A percentile compares a stretch with the other conserved stretches of the same genome.
These are phyloP conservation scores for Mormyrus lacerda DNA, from an alignment of 2,113 vertebrate species.

Conservation along the genomic window DNA sequence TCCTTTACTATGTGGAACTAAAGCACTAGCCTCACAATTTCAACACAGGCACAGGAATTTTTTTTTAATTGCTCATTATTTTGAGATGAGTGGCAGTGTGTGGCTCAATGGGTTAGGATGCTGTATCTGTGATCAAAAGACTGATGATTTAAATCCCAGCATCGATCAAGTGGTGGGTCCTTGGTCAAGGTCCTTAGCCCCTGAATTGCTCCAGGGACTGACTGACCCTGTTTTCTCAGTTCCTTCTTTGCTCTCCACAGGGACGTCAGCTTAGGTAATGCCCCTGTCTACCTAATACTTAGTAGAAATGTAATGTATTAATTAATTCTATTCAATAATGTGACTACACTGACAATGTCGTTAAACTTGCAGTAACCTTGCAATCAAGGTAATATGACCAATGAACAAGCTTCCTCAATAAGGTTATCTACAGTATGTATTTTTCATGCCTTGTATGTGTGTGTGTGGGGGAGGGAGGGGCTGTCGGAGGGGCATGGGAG, in stretches of 20 bases:
- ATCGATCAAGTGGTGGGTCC: neutral
- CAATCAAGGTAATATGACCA: neutral
- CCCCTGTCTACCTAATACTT: neutral
- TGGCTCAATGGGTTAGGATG: neutral
- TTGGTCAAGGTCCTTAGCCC: neutral
- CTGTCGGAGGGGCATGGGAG: neutral
- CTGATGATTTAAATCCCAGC: neutral
- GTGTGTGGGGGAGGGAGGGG: too few species aligned
- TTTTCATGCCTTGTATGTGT: neutral
- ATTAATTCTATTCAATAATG: neutral
- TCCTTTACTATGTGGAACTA: neutral
- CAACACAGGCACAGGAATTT: neutral
- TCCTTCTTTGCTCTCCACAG: neutral
- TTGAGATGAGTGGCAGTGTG: neutral
- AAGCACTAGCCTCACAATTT: neutral
- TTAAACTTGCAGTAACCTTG: neutral
- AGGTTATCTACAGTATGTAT: neutral
- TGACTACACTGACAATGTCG: neutral
- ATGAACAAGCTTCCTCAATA: neutral
- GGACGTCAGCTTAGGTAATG: neutral
- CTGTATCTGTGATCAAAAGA: neutral
- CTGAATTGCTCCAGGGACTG: neutral
- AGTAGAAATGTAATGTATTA: neutral
- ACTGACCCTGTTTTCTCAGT: neutral
- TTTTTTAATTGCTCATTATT: neutral